Base-by-base conservation (phyloP, 2,797 vertebrate genomes). In the Cossypha niveicapilla region DNA sequence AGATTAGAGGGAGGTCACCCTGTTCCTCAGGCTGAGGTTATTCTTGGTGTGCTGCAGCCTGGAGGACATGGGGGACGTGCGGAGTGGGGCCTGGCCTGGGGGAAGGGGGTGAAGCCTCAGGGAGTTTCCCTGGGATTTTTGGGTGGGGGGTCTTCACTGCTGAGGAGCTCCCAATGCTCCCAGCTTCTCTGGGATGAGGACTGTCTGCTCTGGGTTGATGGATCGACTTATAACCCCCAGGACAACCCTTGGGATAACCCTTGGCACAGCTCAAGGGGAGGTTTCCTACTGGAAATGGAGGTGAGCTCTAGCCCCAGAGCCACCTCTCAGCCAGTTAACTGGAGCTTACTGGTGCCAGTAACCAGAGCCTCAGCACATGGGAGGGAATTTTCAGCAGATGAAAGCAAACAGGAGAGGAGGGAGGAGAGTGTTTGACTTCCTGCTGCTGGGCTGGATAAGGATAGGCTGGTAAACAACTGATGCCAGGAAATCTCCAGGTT, bases 1-100 rank as follows among this genome's bases (percentile, higher is more conserved):
- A 39, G 91, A 95, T 96, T 96, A 96, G 81, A 12, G 75, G 81
- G 47, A 96, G 95, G 87, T 93, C 78, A 77, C 65, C 47, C 74
- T 34, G 71, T 27, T 81, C 27, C 86, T 93, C 54, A 11, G 12
- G 23, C 47, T 9, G 73, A 57, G 1, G 39, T 88, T 95, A 94
- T 72, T 81, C 76, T 54, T 28, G 86, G 83, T 5, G 4, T 0
- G 3, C 35, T 12, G 73, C 35, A 57, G 57, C 44, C 62, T 27
- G 81, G 82, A 91, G 87, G 90, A 92, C 93, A 57, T 50, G 73
- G 47, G 75, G 65, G 41, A 83, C 68, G 68, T 91, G 94, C 94
- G 0, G 13, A 37, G 86, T 0, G 0, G 18, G 19, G 72, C 44
- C 73, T 51, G 61, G 3, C 17, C 70, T 0, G 16, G 28, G 57